Base-by-base conservation (phyloP, 1,140 invertebrate species). In the Globodera ellingtonae region DNA sequence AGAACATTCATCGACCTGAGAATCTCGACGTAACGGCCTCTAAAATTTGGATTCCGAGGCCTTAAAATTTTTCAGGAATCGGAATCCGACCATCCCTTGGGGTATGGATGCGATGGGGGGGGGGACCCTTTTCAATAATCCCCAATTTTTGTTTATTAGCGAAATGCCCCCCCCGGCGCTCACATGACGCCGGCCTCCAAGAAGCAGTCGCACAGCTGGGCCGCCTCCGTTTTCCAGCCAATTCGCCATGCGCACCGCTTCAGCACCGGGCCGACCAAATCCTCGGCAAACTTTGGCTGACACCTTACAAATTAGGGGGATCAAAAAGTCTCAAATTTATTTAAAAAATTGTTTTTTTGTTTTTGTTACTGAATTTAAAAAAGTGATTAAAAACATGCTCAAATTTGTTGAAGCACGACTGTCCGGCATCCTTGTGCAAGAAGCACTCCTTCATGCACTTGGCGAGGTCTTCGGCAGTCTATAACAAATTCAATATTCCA, bases 201-300 rank as follows among this genome's bases (percentile, higher is more conserved):
- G 47, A 66, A 52, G 46, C 75, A 77, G 35, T 77, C 75, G 62
- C 75, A 77, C 65, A 77, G 3, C n/a, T 77, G 9, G 46, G 50
- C 6, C 5, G 69, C n/a, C 47, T 77, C 62, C 15, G 21, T 77
- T 69, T 77, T 44, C 75, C 75, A 77, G 7, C 21, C 62, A 44
- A 77, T 67, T 77, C 65, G 65, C 48, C 75, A 52, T 13, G 46
- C 75, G 65, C 75, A 77, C 10, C 75, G 75, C 24, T 77, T 77
- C 9, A 77, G 10, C 21, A 77, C 69, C 21, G 75, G 75, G 24
- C 62, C 62, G 35, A 77, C 69, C 24, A 77, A 47, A 18, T 67
- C n/a, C 65, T 77, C 75, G 46, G 52, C 62, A 47, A 77, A 77
- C 4, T 77, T 77, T 48, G 75, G 75, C 15, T 77, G 56, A n/a